Conservation (phyloP, 2,113 vertebrate species). For the Drymodes brunneopygia region DNA sequence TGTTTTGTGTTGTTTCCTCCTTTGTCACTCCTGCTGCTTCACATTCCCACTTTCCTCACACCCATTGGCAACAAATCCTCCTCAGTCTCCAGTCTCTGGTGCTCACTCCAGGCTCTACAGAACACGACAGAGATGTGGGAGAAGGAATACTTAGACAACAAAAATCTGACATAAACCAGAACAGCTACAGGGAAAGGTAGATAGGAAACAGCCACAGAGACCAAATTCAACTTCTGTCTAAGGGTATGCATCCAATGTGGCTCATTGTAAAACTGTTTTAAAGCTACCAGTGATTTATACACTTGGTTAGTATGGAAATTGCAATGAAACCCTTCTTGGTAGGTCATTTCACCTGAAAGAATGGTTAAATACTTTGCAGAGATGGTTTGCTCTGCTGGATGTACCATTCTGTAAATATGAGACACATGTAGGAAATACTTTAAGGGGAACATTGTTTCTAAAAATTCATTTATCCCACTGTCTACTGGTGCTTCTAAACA, state of each 20-base stretch:
- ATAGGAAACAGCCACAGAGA: neutral
- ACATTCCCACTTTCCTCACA: neutral
- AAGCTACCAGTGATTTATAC: neutral
- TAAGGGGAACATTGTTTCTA: neutral
- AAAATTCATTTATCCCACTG: neutral
- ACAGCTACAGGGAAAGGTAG: neutral
- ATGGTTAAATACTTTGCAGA: neutral
- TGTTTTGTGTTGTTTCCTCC: neutral
- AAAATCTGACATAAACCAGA: constrained; percentile 24
- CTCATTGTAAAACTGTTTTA: neutral
- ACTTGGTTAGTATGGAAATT: neutral
- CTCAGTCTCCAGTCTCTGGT: neutral
- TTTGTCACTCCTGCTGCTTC: neutral
- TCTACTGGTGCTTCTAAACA: neutral
- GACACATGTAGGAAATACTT: neutral
- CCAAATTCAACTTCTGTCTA: neutral
- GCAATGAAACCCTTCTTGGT: neutral
- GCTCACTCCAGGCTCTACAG: neutral
- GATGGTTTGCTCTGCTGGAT: neutral
- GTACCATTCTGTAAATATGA: neutral
- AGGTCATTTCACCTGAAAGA: neutral
- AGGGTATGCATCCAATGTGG: neutral
- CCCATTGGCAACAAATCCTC: neutral
- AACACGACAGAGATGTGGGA: neutral
- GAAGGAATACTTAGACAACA: neutral